A percentile compares a stretch with the other conserved stretches of the same genome.
These are phyloP conservation scores for Melanerpes formicivorus DNA, from an alignment of 2,113 vertebrate species.

Conservation along the genomic window DNA sequence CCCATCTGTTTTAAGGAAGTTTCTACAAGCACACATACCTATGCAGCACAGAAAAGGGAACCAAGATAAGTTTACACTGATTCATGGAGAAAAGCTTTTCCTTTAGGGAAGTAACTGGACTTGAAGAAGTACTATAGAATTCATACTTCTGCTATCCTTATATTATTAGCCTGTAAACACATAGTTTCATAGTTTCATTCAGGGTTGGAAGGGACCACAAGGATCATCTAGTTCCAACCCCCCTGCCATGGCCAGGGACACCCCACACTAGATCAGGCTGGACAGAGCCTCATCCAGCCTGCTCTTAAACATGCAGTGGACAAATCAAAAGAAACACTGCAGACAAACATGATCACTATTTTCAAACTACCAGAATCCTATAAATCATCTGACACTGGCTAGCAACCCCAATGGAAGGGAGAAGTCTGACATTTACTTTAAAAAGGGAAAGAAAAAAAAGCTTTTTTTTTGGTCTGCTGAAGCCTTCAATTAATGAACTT, in stretches of 20 bases:
- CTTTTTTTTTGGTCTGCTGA: neutral
- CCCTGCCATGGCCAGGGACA: no score
- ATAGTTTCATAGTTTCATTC: no score
- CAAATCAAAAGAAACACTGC: neutral
- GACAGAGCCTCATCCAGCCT: no score
- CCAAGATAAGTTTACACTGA: neutral
- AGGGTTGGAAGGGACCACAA: no score
- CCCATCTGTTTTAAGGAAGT: neutral
- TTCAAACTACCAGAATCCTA: neutral
- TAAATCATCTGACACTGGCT: neutral
- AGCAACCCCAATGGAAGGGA: neutral
- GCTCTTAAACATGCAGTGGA: no score
- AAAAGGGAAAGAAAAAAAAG: neutral
- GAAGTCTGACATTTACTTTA: neutral
- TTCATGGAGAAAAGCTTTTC: neutral
- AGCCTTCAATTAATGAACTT: neutral
- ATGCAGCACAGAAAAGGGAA: neutral
- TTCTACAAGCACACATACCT: neutral
- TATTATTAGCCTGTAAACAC: neutral
- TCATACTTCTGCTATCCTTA: neutral
- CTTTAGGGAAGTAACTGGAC: neutral
- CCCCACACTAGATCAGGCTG: no score
- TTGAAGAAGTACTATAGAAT: neutral
- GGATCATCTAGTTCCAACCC: no score
- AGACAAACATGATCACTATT: neutral